A percentile compares a stretch with the other conserved stretches of the same genome.
Evolutionary conservation across 2,113 vertebrate genomes (phyloP).

Genomic region (Platysteira castanea): DNA sequence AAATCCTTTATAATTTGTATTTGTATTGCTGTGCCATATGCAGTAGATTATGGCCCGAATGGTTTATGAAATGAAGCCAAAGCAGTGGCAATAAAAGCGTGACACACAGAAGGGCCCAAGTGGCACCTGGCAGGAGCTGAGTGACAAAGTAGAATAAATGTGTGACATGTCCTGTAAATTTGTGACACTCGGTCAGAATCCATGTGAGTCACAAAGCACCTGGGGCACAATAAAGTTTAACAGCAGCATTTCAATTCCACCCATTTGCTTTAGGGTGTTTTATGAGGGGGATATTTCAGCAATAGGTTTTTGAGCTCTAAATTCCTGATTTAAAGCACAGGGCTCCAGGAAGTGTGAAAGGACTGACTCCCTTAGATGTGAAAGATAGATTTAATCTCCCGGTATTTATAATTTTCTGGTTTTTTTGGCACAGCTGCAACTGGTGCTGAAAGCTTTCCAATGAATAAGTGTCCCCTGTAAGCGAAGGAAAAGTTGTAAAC

Average conservation of each 20-base stretch:
- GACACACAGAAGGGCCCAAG: not conserved
- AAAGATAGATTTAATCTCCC: not conserved
- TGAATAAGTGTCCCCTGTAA: not conserved
- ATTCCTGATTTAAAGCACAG: not conserved
- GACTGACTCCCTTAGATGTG: not conserved
- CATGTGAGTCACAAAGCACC: constrained; percentile 4
- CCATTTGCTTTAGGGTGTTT: not conserved
- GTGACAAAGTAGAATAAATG: constrained; percentile 38
- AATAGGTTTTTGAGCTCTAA: not conserved
- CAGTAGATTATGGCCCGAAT: not conserved
- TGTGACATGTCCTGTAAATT: constrained; percentile 48
- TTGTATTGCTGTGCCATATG: constrained; percentile 28
- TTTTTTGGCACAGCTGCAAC: not conserved
- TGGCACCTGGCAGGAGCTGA: constrained; percentile 52
- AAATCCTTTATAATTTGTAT: not conserved
- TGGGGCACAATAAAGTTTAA: constrained; percentile 1
- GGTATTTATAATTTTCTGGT: constrained; percentile 12
- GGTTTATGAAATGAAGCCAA: constrained; percentile 31
- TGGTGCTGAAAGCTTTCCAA: not conserved
- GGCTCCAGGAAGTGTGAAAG: constrained; percentile 8
- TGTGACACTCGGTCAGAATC: constrained; percentile 27
- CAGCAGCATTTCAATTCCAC: not conserved
- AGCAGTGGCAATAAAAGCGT: constrained; percentile 36
- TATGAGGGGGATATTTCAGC: not conserved
- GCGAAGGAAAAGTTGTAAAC: not conserved